A percentile compares a stretch with the other conserved stretches of the same genome.
Evolutionary conservation across 2,888 invertebrate species (phyloP).

Genomic region (Scelioninae gen. 1): DNA sequence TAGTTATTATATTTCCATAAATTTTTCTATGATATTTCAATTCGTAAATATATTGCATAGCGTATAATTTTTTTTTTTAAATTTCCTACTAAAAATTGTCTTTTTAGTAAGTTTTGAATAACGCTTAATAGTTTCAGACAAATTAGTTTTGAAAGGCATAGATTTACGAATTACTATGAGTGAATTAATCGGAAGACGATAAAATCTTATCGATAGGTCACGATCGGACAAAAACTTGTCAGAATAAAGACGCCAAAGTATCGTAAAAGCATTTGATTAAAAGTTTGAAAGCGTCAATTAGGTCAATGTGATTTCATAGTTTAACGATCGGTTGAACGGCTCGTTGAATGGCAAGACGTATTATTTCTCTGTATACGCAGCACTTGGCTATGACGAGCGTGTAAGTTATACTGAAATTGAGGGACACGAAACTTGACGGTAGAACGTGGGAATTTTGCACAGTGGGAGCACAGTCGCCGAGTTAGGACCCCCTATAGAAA

Average conservation of each 20-base stretch:
- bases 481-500: slow-evolving; percentile 72
- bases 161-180: no score
- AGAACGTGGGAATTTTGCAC: slow-evolving; percentile 81
- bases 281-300: slow-evolving; percentile 49
- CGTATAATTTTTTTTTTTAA: no score
- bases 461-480: slow-evolving; percentile 69
- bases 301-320: slow-evolving; percentile 61
- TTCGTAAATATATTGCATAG: no score
- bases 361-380: slow-evolving; percentile 59
- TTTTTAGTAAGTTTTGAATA: no score
- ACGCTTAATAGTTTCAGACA: no score
- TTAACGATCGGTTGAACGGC: slow-evolving; percentile 57
- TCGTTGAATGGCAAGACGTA: slow-evolving; percentile 67
- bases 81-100: no score
- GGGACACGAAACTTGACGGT: no score
- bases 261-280: slow-evolving; percentile 23
- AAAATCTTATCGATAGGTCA: no score
- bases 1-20: no score
- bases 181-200: no score
- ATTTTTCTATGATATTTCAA: no score
- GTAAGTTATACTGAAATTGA: slow-evolving; percentile 66
- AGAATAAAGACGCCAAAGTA: slow-evolving; percentile 5
- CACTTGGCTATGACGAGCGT: slow-evolving; percentile 60
- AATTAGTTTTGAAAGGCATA: no score
- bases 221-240: not conserved